Evolutionary conservation across 2,888 invertebrate species (phyloP).

Genomic region (Oxytorus armatus): DNA sequence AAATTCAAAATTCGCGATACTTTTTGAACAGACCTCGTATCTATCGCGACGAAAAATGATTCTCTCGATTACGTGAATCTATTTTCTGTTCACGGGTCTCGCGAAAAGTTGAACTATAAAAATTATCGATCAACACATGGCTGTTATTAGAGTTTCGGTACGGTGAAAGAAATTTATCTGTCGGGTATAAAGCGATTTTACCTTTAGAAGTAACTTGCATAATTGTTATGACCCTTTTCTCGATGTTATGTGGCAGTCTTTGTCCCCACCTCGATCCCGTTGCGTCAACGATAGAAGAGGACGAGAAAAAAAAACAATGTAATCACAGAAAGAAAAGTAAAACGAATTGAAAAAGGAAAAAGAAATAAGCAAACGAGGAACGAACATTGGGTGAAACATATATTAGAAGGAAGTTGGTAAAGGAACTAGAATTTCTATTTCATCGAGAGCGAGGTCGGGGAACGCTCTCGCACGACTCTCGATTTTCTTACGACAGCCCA

Average conservation of each 20-base stretch:
- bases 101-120: constrained; percentile 2
- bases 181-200: not conserved
- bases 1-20: too few species aligned
- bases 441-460: constrained; percentile 64
- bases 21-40: too few species aligned
- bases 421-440: constrained; percentile 57
- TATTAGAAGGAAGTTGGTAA: constrained; percentile 60
- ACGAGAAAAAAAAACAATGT: not conserved
- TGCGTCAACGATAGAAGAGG: constrained; percentile 18
- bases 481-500: constrained; percentile 58
- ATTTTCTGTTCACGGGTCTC: not conserved
- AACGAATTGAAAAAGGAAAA: not conserved
- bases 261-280: not conserved
- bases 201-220: constrained; percentile 18
- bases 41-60: too few species aligned
- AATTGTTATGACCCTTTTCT: constrained; percentile 21
- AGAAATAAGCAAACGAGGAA: constrained; percentile 11
- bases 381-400: constrained; percentile 40
- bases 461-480: constrained; percentile 17
- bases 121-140: not conserved
- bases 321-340: not conserved
- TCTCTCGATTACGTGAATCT: too few species aligned
- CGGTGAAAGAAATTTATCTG: constrained; percentile 6
- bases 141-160: not conserved
- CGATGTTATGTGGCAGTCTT: not conserved